Evolutionary conservation across 1,140 invertebrate genomes (phyloP), one percentile per base, ranked within the genome.

Genomic region (Drosophila gunungcola): DNA sequence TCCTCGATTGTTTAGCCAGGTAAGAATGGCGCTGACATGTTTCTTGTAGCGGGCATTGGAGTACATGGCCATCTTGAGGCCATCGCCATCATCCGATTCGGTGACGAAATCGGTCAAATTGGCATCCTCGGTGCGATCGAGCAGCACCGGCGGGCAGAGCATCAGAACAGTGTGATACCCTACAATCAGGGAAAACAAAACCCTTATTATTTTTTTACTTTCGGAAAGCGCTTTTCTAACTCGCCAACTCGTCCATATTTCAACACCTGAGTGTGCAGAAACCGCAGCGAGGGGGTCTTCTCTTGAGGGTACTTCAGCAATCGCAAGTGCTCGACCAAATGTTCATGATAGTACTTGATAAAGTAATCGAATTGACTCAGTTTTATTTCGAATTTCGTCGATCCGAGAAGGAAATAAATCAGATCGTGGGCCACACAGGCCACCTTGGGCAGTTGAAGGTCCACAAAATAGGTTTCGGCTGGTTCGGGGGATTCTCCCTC

Each of bases 361-460:
- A 82, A 70, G 51, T 82, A 78, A 36, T 91, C 78, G 11, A 90
- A 85, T 12, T 86, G 39, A 27, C 65, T 56, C n/a, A 85, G 16
- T 27, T 89, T 82, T 0, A 78, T 58, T 3, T 77, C 73, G 21
- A 63, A 61, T 49, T 83, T 21, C 2, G 78, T 80, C 9, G 84
- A 91, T 0, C 83, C 73, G 6, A 86, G 38, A 1, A 91, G 45
- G 41, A 93, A 92, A 36, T 91, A 92, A 0, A 79, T 45, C 0
- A 93, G 61, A 55, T 93, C 93, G 4, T 84, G 25, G 1, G 79
- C 89, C n/a, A 88, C 83, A 9, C 91, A 80, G 2, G 72, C 46
- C 41, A 82, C 81, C 38, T 65, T 70, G 0, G 65, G 57, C 10
- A 89, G 16, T 73, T 93, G 93, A 7, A 92, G 91, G 45, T 93